These are phyloP conservation scores for Leptinotarsa texana DNA, from an alignment of 1,140 invertebrate genomes.

Conservation along the genomic window DNA sequence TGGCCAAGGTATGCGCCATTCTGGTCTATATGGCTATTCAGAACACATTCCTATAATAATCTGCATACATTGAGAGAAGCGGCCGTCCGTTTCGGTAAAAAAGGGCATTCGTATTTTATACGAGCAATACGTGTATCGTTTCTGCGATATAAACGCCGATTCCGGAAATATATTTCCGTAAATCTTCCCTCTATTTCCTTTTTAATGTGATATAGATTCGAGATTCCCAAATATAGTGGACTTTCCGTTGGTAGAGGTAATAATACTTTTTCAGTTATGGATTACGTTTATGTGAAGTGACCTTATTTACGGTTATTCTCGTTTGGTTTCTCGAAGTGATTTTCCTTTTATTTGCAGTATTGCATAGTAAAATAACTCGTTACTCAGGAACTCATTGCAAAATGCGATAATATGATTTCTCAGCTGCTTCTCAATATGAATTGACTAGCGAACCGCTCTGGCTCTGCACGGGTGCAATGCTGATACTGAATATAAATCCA, in stretches of 20 bases:
- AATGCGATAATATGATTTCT: too few relatives aligned
- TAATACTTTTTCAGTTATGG: slow-evolving; percentile 22
- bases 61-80: slow-evolving; percentile 27
- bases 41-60: slow-evolving; percentile 24
- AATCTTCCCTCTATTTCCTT: slow-evolving; percentile 27
- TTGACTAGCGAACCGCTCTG: too few relatives aligned
- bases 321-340: background rate
- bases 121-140: slow-evolving; percentile 25
- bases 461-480: too few relatives aligned
- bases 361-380: too few relatives aligned
- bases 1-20: slow-evolving; percentile 11
- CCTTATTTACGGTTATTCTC: background rate
- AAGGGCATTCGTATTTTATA: slow-evolving; percentile 26
- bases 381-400: too few relatives aligned
- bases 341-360: too few relatives aligned
- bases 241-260: background rate
- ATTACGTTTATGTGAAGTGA: slow-evolving; percentile 5
- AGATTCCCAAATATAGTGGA: background rate
- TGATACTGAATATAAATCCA: too few relatives aligned
- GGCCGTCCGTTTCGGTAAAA: slow-evolving; percentile 5
- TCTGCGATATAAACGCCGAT: slow-evolving; percentile 21
- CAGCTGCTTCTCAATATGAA: too few relatives aligned
- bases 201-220: slow-evolving; percentile 18
- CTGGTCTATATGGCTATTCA: slow-evolving; percentile 23
- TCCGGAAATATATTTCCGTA: slow-evolving; percentile 28